Evolutionary conservation across 2,113 vertebrate species (phyloP).

Genomic region (Gambusia affinis): DNA sequence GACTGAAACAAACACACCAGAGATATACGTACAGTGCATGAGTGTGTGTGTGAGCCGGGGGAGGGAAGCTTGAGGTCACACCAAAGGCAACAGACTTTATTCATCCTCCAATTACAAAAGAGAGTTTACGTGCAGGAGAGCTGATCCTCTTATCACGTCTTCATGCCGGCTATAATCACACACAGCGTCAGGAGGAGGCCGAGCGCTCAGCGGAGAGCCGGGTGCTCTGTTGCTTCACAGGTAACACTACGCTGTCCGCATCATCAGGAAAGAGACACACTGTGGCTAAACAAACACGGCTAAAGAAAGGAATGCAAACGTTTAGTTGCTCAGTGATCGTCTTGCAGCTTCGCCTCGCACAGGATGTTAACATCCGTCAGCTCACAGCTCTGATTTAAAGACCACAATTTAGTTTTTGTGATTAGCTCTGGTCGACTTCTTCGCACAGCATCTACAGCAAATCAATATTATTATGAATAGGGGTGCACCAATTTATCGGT

Average conservation of each 20-base stretch:
- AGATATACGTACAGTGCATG: neutral
- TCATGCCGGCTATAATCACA: constrained; percentile 16
- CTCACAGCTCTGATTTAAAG: neutral
- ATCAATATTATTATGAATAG: neutral
- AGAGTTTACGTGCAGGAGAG: constrained; percentile 31
- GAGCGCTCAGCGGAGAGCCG: neutral
- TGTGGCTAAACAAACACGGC: neutral
- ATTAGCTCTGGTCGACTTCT: neutral
- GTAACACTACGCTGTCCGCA: neutral
- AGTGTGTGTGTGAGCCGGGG: neutral
- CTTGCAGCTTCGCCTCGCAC: neutral
- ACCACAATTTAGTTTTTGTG: neutral
- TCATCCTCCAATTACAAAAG: constrained; percentile 46
- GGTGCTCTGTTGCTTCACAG: neutral
- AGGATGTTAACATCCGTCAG: neutral
- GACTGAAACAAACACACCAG: constrained; percentile 4
- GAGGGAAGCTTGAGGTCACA: constrained; percentile 17
- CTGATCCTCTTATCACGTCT: constrained; percentile 55
- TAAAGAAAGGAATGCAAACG: neutral
- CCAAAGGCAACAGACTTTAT: constrained; percentile 32
- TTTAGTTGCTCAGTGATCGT: neutral
- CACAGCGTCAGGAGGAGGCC: neutral
- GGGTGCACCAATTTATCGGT: too few relatives aligned
- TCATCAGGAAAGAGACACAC: neutral
- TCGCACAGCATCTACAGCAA: neutral